Base-by-base conservation (phyloP, 2,797 vertebrate genomes). In the Masticophis lateralis region DNA sequence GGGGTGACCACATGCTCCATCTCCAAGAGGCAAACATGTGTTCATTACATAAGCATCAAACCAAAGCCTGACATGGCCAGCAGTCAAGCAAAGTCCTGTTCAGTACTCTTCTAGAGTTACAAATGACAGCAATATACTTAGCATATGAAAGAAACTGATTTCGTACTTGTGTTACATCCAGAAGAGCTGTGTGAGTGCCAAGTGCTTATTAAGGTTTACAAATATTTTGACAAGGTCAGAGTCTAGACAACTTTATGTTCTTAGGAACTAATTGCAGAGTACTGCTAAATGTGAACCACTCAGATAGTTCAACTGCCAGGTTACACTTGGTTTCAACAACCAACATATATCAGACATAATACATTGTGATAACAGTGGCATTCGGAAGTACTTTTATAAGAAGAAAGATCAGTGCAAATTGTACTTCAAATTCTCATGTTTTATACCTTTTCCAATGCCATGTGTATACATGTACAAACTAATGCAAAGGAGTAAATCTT, bases 181-280 rank as follows among this genome's bases (percentile, higher is more conserved):
- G 25, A 90, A 3, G 1, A 87, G 8, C 90, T 1, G n/a, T 1
- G 2, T 6, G 37, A 83, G 74, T 22, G 43, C 9, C 79, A 43
- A 89, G 22, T 25, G 5, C 9, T 91, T 63, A 37, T n/a, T n/a
- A 25, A 55, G 69, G 43, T 87, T 93, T 93, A 93, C 63, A 91
- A 27, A 47, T 86, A 86, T 60, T 22, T 11, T 37, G 43, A 59
- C 53, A 94, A 92, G 61, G 53, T 79, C 57, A 66, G 55, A 74
- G 53, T 88, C 86, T 69, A 47, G 60, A 90, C 47, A 12, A 57
- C 86, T 88, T 92, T 90, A 74, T 56, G 63, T 37, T 22, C 92
- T 83, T 47, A 87, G 5, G 79, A 69, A 88, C 5, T 60, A 91
- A 91, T 63, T 16, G 37, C 60, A 20, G 60, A 14, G 79, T 27